Evolutionary conservation across 1,140 invertebrate species (phyloP), one percentile per base, ranked within the genome.

Genomic region (Ruditapes philippinarum): DNA sequence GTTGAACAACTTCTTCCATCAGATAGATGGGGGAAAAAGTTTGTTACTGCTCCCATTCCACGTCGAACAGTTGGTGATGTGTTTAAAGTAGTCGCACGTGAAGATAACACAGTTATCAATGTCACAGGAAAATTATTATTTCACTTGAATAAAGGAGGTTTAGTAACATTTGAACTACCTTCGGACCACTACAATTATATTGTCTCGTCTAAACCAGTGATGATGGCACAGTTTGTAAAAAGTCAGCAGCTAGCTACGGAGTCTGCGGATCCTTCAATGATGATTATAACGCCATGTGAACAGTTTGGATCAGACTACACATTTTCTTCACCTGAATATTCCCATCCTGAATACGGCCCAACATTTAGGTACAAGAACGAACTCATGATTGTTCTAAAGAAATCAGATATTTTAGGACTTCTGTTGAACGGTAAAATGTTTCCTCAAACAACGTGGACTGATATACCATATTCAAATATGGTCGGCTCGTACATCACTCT

Each of bases 1-100:
- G 94, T 93, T 11, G 93, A 93, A 74, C n/a, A n/a, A 74, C 78
- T 95, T 14, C 88, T 92, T 42, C 92, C 94, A 0, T 84, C 91
- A 22, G 79, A 90, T 45, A 90, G 90, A 14, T 95, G 94, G 94
- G 94, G 94, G 1, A 89, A 88, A 36, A 57, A 86, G 62, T 95
- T 94, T 76, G 79, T 91, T 14, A 91, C 90, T 0, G 90, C 89
- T 14, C 93, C 93, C 3, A 87, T 91, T n/a, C 90, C 91, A 11
- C 60, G 81, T 9, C 73, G 91, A 38, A 91, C 90, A 5, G 83
- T 70, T 25, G 93, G 92, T 17, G 92, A 94, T 36, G 57, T 91
- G 22, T 93, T 92, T 31, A 82, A 89, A 42, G 40, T 93, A 22
- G 74, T 93, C 12, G 92, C 90, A 11, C 88, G 74, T 12, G 82